Evolutionary conservation across 2,797 vertebrate species (phyloP), one percentile per base, ranked within the genome.

Genomic region (Leptatherina wallacei): DNA sequence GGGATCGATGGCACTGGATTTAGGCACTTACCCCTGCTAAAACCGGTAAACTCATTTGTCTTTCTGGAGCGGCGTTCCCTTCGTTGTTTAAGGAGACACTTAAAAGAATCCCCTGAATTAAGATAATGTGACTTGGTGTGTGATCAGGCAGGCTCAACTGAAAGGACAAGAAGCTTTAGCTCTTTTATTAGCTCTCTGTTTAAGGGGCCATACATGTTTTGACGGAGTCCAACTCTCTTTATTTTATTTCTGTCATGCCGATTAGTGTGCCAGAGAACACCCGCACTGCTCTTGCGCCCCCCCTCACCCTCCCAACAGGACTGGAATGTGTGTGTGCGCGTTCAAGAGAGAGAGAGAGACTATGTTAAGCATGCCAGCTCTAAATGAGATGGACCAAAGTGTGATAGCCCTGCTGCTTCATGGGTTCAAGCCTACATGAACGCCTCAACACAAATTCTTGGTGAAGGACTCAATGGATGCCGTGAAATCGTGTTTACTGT

Each of bases 161-260:
- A 91, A 80, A 84, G 86, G 90, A 92, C 88, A 89, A 90, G 88
- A 85, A 78, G 89, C 85, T 89, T 91, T 88, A 89, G 86, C 88
- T 89, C 82, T 85, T 91, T 92, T 91, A 92, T 92, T 90, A 87
- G 83, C 82, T 88, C 86, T 90, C 85, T 89, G 77, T 93, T 92
- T 91, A 91, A 92, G 88, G 77, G 88, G 91, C 91, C 89, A 93
- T 94, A 90, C 90, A 94, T 90, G 93, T 95, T 93, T 94, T 95
- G 94, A 95, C 95, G 91, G 93, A 93, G 94, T 94, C 91, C 94
- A 89, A 95, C 94, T 95, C 95, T 95, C 93, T 95, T 93, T 93
- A 93, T 95, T 95, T 95, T 95, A 92, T 95, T 95, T 95, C 94
- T 95, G 95, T 94, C 95, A 94, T 91, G 89, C 81, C 94, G 94